phyloP scores from a whole-genome alignment of 2,113 vertebrate genomes.

The Lophius piscatorius region DNA sequence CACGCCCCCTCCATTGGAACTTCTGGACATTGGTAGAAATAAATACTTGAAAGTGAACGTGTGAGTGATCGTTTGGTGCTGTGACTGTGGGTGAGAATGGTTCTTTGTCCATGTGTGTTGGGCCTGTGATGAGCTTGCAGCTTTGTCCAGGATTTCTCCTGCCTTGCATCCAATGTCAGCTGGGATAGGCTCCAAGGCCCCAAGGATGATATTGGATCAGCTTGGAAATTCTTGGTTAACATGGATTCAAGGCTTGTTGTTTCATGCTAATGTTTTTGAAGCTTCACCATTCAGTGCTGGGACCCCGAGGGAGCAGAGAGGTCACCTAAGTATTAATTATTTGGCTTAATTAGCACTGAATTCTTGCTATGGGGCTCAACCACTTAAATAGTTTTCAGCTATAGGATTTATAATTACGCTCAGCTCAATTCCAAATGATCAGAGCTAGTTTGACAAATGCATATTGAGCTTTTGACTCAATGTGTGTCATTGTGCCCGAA shows the following conservation, averaged over 20 bases:
- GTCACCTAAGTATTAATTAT: neutral
- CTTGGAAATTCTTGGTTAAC: conserved; percentile 1
- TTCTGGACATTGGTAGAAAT: too few relatives aligned
- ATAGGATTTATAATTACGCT: neutral
- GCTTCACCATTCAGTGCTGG: neutral
- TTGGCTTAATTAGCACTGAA: conserved; percentile 17
- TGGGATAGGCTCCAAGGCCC: too few relatives aligned
- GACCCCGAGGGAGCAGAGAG: neutral
- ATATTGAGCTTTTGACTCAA: neutral
- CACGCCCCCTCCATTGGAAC: too few relatives aligned
- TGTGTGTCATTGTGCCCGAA: neutral
- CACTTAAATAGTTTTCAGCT: neutral
- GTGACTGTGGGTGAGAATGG: too few relatives aligned
- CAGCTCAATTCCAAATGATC: neutral
- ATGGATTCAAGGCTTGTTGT: conserved; percentile 16
- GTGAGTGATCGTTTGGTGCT: too few relatives aligned
- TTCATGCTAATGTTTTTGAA: neutral
- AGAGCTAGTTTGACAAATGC: neutral
- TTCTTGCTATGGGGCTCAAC: neutral
- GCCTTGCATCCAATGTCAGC: too few relatives aligned
- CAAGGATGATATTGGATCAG: too few relatives aligned
- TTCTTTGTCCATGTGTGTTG: too few relatives aligned
- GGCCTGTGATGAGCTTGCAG: too few relatives aligned
- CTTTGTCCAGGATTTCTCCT: too few relatives aligned
- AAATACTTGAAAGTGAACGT: too few relatives aligned